Percentiles rank a stretch among this genome's conserved stretches.
Conservation (phyloP, 2,113 vertebrate genomes). For the Phocoena phocoena region DNA sequence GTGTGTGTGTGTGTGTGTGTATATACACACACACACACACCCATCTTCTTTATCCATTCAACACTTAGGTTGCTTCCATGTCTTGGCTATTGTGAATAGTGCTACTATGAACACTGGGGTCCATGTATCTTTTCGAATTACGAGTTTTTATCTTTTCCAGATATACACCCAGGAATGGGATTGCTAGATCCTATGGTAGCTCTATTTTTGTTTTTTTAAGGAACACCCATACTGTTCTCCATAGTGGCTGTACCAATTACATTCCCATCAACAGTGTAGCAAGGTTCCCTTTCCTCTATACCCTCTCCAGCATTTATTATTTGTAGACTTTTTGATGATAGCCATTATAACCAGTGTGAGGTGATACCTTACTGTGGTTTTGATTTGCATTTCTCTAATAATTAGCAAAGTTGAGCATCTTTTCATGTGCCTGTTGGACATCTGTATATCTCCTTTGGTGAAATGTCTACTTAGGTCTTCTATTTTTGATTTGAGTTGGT, state of each 20-base stretch:
- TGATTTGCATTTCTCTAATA: neutral
- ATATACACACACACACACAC: neutral
- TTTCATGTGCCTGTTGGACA: neutral
- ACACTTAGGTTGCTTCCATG: neutral
- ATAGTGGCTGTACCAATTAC: too few species aligned
- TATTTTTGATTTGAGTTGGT: neutral
- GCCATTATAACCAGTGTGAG: neutral
- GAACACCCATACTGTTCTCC: too few species aligned
- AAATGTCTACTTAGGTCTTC: neutral
- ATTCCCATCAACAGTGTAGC: too few species aligned
- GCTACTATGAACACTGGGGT: neutral
- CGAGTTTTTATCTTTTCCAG: neutral
- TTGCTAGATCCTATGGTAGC: too few species aligned
- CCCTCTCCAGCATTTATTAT: neutral
- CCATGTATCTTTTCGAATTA: neutral
- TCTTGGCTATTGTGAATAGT: neutral
- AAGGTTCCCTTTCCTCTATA: too few species aligned
- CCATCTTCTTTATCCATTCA: neutral
- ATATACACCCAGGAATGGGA: neutral
- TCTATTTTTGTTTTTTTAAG: too few species aligned
- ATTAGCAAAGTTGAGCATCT: neutral
- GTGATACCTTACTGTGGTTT: neutral
- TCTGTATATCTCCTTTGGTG: neutral
- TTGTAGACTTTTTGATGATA: neutral
- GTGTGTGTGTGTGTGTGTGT: too few species aligned